Percentiles rank a stretch among this genome's conserved stretches.
These are phyloP conservation scores for Cossypha caffra DNA, from an alignment of 2,797 vertebrate species.

Conservation along the genomic window DNA sequence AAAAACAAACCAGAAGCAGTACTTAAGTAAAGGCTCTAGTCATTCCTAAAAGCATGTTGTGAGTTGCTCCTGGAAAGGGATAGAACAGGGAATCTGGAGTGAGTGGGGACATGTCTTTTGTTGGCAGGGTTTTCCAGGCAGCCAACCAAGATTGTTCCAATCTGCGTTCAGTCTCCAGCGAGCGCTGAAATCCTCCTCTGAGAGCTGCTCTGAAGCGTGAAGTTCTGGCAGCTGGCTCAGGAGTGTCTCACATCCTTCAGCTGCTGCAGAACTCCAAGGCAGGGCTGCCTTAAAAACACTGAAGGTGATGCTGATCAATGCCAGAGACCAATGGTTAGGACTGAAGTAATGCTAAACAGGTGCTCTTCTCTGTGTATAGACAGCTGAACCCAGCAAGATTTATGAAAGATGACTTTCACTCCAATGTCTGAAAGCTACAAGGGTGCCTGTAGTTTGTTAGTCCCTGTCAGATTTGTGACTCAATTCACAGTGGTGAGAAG, in stretches of 20 bases:
- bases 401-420: background rate
- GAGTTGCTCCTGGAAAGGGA: background rate
- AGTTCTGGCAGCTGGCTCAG: background rate
- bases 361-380: background rate
- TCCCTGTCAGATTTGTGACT: background rate
- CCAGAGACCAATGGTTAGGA: background rate
- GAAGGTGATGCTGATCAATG: background rate
- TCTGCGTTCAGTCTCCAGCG: rapidly evolving
- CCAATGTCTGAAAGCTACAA: background rate
- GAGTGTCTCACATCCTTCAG: background rate
- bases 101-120: background rate
- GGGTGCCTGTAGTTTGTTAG: background rate
- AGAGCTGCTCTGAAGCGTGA: background rate
- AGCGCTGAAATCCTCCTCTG: background rate
- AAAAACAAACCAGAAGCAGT: background rate
- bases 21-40: background rate
- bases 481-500: background rate
- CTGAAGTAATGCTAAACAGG: background rate
- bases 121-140: background rate
- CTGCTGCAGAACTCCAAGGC: background rate
- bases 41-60: background rate
- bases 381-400: background rate
- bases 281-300: background rate
- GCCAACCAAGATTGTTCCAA: background rate
- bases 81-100: rapidly evolving